Evolutionary conservation across 2,113 vertebrate genomes (phyloP).

Genomic region (Tupaia chinensis): DNA sequence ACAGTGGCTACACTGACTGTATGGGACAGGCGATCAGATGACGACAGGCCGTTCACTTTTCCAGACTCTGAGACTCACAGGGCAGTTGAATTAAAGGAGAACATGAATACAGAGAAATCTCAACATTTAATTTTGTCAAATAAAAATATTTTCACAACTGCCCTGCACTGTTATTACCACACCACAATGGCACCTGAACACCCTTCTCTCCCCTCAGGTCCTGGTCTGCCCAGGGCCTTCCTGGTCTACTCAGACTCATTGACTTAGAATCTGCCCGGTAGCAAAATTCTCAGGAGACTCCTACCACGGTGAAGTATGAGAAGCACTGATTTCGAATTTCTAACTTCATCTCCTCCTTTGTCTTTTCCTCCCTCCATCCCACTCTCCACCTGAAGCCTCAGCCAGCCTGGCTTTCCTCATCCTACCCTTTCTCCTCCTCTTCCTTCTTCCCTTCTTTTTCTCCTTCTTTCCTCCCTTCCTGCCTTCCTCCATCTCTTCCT

Average conservation of each 20-base stretch:
- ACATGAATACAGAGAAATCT: neutral
- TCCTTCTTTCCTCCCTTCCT: rapidly evolving
- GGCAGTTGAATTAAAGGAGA: neutral
- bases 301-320: neutral
- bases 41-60: neutral
- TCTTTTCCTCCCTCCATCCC: neutral
- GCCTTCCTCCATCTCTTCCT: rapidly evolving
- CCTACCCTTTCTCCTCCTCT: no score
- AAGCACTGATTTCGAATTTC: neutral
- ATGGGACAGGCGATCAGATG: neutral
- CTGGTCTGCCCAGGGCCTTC: no score
- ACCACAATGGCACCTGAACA: neutral
- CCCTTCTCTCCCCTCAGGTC: no score
- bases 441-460: no score
- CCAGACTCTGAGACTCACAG: neutral
- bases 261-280: neutral
- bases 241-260: neutral
- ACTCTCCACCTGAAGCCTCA: no score
- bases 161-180: neutral
- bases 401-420: no score
- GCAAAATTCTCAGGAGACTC: neutral
- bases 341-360: neutral
- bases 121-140: neutral
- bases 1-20: neutral
- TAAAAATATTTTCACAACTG: constrained; percentile 6